phyloP scores from a whole-genome alignment of 2,797 vertebrate genomes.

The Urosaurus nigricauda region DNA sequence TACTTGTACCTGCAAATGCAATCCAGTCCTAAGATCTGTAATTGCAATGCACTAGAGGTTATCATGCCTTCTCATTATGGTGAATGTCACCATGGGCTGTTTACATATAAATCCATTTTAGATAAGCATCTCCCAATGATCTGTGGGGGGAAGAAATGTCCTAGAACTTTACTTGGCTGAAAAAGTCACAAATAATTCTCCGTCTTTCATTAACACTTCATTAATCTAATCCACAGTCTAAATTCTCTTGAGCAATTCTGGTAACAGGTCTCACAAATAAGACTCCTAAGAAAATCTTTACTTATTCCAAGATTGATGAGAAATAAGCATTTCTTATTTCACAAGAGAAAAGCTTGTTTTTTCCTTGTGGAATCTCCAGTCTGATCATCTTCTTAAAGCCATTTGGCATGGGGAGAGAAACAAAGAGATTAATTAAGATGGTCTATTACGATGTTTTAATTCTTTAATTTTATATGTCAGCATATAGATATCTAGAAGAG shows the following conservation, averaged over 20 bases:
- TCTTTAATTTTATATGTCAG: slow-evolving; percentile 11
- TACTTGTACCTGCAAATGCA: not conserved
- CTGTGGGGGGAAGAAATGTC: slow-evolving; percentile 1
- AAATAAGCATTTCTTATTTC: slow-evolving; percentile 58
- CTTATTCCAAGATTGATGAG: slow-evolving; percentile 53
- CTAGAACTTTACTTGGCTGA: slow-evolving; percentile 52
- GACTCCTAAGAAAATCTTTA: slow-evolving; percentile 53
- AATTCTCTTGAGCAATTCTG: slow-evolving; percentile 61
- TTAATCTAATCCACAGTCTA: slow-evolving; percentile 66
- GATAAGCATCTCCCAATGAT: not conserved
- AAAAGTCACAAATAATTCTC: slow-evolving; percentile 56
- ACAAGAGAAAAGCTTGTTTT: slow-evolving; percentile 40
- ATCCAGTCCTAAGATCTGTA: not conserved
- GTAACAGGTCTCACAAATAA: slow-evolving; percentile 67
- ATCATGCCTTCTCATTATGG: not conserved
- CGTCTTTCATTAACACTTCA: slow-evolving; percentile 71
- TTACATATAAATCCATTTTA: not conserved
- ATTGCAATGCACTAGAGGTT: not conserved
- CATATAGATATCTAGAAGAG: not conserved
- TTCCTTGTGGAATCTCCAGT: slow-evolving; percentile 31
- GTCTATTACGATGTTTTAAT: slow-evolving; percentile 42
- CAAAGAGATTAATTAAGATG: slow-evolving; percentile 17
- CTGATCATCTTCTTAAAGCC: slow-evolving; percentile 40
- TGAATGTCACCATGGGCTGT: not conserved
- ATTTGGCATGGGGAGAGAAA: slow-evolving; percentile 13